A percentile compares a stretch with the other conserved stretches of the same genome.
These are phyloP conservation scores for Protobothrops mucrosquamatus DNA, from an alignment of 2,113 vertebrate genomes.

Conservation along the genomic window DNA sequence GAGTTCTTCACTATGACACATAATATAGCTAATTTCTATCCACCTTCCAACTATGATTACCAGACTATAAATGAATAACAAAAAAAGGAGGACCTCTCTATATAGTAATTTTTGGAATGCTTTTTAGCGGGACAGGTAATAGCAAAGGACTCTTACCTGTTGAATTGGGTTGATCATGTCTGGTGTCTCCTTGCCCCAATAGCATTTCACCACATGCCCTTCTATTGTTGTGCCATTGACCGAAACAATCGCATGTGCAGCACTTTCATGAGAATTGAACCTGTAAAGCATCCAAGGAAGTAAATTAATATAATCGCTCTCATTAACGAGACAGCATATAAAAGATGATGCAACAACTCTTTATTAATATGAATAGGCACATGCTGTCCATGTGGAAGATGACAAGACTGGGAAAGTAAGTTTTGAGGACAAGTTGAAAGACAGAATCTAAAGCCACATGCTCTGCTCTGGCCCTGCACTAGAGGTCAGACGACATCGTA, in stretches of 20 bases:
- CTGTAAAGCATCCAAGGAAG: constrained; percentile 59
- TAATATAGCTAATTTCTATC: not conserved
- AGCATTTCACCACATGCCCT: constrained; percentile 94
- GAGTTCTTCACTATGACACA: not conserved
- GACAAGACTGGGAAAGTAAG: no score
- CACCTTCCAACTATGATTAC: not conserved
- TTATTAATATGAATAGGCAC: not conserved
- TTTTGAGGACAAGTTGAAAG: not conserved
- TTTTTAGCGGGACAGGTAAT: not conserved
- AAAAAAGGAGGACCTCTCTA: no score
- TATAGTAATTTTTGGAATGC: not conserved
- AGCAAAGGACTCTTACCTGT: constrained; percentile 71
- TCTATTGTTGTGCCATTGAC: constrained; percentile 94
- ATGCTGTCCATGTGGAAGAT: not conserved
- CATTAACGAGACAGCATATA: accelerated
- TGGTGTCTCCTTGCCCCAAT: constrained; percentile 96
- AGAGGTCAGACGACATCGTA: not conserved
- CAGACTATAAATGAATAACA: not conserved
- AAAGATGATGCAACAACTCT: not conserved
- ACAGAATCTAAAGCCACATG: not conserved
- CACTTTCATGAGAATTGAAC: constrained; percentile 94
- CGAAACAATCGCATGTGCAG: constrained; percentile 95
- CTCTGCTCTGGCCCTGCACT: not conserved
- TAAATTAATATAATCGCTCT: accelerated
- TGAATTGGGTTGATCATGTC: constrained; percentile 90